A percentile compares a stretch with the other conserved stretches of the same genome.
Conservation (phyloP, 2,797 vertebrate species). For the Lerista edwardsae region DNA sequence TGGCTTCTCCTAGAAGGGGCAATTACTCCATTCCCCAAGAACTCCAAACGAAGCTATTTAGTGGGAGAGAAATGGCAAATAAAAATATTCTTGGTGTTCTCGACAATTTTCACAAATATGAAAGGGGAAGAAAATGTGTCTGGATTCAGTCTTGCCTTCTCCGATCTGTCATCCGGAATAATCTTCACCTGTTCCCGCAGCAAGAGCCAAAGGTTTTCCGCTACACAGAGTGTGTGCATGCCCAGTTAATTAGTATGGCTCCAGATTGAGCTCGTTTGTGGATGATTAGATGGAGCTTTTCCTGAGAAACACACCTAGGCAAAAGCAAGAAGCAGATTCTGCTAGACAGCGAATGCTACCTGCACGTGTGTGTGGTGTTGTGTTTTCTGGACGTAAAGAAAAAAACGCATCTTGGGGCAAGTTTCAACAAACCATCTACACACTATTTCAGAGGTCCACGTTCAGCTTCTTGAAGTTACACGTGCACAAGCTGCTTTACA, state of each 20-base stretch:
- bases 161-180: conserved; percentile 53
- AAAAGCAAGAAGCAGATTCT: background rate
- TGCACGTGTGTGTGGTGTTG: too few species aligned
- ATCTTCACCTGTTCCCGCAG: conserved; percentile 36
- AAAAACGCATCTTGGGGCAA: background rate
- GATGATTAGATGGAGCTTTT: background rate
- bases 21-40: conserved; percentile 9
- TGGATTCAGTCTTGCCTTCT: conserved; percentile 35
- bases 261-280: background rate
- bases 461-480: background rate
- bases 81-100: background rate
- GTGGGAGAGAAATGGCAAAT: background rate
- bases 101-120: background rate
- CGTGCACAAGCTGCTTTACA: background rate
- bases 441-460: background rate
- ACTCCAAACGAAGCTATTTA: conserved; percentile 13
- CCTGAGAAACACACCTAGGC: background rate
- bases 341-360: background rate
- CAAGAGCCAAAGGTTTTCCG: conserved; percentile 46
- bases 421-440: background rate
- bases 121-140: conserved; percentile 6
- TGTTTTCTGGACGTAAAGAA: background rate
- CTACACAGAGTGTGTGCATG: conserved; percentile 23
- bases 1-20: conserved; percentile 22
- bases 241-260: background rate